Evolutionary conservation across 2,113 vertebrate genomes (phyloP).

Genomic region (Apistogramma diplotaenia): DNA sequence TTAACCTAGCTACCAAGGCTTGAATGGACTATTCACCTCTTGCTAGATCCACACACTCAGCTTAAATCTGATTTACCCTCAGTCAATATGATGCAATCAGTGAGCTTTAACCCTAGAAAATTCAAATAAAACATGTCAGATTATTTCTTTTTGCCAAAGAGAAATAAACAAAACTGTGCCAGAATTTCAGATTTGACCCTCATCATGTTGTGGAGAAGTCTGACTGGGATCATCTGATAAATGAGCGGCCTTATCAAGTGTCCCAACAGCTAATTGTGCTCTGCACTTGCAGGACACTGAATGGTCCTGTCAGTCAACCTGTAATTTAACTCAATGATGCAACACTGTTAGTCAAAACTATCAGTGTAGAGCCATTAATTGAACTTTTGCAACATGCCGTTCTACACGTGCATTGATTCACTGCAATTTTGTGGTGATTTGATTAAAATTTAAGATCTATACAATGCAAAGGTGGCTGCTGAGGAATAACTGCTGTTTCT

Average conservation of each 20-base stretch:
- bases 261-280: slow-evolving; percentile 4
- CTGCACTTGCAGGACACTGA: not conserved
- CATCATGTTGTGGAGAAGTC: slow-evolving; percentile 1
- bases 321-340: not conserved
- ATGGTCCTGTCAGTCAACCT: slow-evolving; percentile 1
- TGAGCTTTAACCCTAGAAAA: not conserved
- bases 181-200: slow-evolving; percentile 1
- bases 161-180: not conserved
- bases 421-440: not conserved
- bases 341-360: not conserved
- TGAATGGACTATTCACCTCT: slow-evolving; percentile 13
- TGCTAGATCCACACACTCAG: not conserved
- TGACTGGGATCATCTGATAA: slow-evolving; percentile 21
- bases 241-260: not conserved
- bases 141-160: not conserved
- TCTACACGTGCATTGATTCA: not conserved
- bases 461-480: not conserved
- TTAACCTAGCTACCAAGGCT: slow-evolving; percentile 36
- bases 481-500: not conserved
- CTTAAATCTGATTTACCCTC: not conserved
- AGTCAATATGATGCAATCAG: not conserved
- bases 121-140: not conserved
- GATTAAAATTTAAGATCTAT: not conserved
- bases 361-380: not conserved
- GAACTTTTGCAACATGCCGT: not conserved